Base-by-base conservation (phyloP, 2,113 vertebrate species). In the Nerophis lumbriciformis region DNA sequence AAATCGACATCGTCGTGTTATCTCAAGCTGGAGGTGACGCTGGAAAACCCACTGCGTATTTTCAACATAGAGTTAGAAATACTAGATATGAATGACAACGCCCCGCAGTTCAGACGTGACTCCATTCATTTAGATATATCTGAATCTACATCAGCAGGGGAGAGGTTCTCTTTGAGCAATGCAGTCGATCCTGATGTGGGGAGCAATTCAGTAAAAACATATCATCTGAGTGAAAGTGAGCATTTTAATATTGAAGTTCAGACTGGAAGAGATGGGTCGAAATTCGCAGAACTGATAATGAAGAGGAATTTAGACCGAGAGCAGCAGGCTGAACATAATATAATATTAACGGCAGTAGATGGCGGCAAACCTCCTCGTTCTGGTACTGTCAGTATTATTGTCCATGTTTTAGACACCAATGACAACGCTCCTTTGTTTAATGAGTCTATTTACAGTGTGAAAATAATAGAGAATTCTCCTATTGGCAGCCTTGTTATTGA, bases 1-100 rank as follows among this genome's bases (percentile, higher is more conserved):
- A 90, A 75, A 14, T 38, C 37, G 11, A 5, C 19, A 15, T 48
- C 53, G 16, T 61, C 85, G 0, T 79, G 86, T 10, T 72, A 76
- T 9, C 19, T 89, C 1, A 86, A 88, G 59, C 10, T 92, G 51
- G 90, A 92, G n/a, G 62, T 85, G 21, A 85, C 82, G 7, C 65
- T 91, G 8, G 79, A 91, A 44, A 69, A 65, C 10, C 88, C 89
- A 4, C 21, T 86, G 12, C 69, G 81, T 15, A 79, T 91, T 10
- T 90, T 89, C 75, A 80, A 90, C 8, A 84, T 84, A 0, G 82
- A 84, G 57, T 16, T 82, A 0, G 79, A 74, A 44, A 78, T 82
- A 3, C 39, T 71, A 15, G 82, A 84, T 15, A 82, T 82, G 1
- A 84, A 84, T 1, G 82, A 84, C 50, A 81, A 84, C 38, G 61